A percentile compares a stretch with the other conserved stretches of the same genome.
Evolutionary conservation across 2,888 invertebrate genomes (phyloP).

Genomic region (Sipha maydis): DNA sequence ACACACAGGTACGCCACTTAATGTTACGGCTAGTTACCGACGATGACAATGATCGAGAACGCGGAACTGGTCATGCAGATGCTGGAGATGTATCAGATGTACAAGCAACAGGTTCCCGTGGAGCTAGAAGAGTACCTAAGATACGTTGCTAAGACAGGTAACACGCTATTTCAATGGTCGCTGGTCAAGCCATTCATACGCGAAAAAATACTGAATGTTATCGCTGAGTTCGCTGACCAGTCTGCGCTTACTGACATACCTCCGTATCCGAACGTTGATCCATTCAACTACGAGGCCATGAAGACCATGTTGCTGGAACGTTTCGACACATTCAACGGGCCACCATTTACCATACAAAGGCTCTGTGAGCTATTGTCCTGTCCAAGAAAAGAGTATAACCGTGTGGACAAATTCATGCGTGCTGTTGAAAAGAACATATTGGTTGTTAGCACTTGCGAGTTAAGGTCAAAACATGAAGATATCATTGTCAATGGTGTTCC

Average conservation of each 20-base stretch:
- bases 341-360: conserved; percentile 95
- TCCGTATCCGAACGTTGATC: conserved; percentile 89
- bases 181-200: conserved; percentile 87
- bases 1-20: not conserved
- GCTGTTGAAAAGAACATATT: conserved; percentile 95
- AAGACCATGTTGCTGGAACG: conserved; percentile 84
- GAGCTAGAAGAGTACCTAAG: conserved; percentile 89
- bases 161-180: conserved; percentile 92
- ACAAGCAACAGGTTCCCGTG: conserved; percentile 83
- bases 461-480: conserved; percentile 66
- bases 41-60: conserved; percentile 76
- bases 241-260: conserved; percentile 81
- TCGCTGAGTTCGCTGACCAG: conserved; percentile 87
- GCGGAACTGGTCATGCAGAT: conserved; percentile 86
- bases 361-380: conserved; percentile 92
- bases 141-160: conserved; percentile 92
- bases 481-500: conserved; percentile 48
- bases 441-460: conserved; percentile 76
- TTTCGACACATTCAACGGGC: conserved; percentile 84
- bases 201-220: conserved; percentile 85
- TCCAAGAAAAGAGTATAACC: conserved; percentile 92
- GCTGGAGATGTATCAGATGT: conserved; percentile 84
- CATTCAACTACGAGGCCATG: conserved; percentile 90
- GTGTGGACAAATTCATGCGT: conserved; percentile 96
- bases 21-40: conserved; percentile 18